Evolutionary conservation across 2,888 invertebrate species (phyloP).

Genomic region (Andrena fulva): DNA sequence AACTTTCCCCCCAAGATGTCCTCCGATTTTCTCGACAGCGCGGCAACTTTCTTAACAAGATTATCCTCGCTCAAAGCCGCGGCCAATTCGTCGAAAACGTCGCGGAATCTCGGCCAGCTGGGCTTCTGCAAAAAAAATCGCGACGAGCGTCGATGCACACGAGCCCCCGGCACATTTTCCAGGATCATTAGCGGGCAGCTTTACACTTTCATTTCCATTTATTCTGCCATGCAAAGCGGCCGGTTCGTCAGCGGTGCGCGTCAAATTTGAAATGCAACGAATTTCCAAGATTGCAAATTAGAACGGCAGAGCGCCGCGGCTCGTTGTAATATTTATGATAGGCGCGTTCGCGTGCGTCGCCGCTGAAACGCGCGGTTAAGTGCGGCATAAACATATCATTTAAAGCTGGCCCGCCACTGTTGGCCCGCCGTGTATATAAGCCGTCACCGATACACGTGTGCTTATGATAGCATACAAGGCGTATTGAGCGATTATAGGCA

Average conservation of each 20-base stretch:
- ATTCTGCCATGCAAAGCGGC: conserved; percentile 61
- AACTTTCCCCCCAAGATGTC: not conserved
- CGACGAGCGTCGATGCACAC: conserved; percentile 9
- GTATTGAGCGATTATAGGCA: conserved; percentile 30
- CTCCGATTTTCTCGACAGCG: not conserved
- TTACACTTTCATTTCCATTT: conserved; percentile 57
- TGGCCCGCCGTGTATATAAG: conserved; percentile 27
- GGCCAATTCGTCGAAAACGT: not conserved
- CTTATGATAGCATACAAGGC: conserved; percentile 33
- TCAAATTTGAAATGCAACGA: conserved; percentile 61
- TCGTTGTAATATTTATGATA: conserved; percentile 46
- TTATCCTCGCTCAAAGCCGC: not conserved
- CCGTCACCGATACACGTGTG: conserved; percentile 36
- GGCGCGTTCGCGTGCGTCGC: conserved; percentile 13
- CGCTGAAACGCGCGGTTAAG: conserved; percentile 17
- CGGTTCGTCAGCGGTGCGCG: conserved; percentile 45
- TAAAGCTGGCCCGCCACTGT: not conserved
- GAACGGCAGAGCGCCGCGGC: conserved; percentile 20
- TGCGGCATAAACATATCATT: conserved; percentile 59
- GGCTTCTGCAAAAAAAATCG: not conserved
- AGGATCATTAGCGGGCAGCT: conserved; percentile 53
- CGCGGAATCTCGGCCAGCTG: not conserved
- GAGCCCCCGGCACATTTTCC: conserved; percentile 17
- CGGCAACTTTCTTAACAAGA: not conserved
- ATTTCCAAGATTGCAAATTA: conserved; percentile 60